Evolutionary conservation across 2,797 vertebrate species (phyloP).

Genomic region (Fistularia tabacaria): DNA sequence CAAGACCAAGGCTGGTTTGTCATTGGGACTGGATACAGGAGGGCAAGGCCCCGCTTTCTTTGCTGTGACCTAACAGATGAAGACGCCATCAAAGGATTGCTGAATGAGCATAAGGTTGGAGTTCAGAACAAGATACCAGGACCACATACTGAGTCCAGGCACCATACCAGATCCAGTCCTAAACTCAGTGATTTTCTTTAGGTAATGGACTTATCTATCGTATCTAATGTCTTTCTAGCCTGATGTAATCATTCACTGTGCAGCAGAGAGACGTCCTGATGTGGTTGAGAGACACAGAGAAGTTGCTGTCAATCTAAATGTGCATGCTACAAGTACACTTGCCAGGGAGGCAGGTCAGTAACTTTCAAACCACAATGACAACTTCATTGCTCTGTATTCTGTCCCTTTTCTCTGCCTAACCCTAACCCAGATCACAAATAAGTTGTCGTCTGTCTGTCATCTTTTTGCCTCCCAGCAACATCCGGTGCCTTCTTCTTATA

Average conservation of each 20-base stretch:
- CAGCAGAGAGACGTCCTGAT: constrained; percentile 92
- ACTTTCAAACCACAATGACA: background rate
- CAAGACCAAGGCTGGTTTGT: constrained; percentile 81
- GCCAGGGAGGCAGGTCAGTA: constrained; percentile 90
- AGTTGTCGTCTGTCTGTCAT: background rate
- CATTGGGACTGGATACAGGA: constrained; percentile 82
- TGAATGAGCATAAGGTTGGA: constrained; percentile 84
- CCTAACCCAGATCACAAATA: background rate
- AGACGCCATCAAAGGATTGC: constrained; percentile 77
- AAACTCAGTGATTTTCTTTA: no score
- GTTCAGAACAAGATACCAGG: background rate
- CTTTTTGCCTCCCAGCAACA: constrained; percentile 13
- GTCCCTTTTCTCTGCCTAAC: no score
- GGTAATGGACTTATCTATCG: no score
- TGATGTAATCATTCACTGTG: constrained; percentile 91
- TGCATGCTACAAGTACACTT: constrained; percentile 83
- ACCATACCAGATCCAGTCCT: no score
- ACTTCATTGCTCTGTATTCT: no score
- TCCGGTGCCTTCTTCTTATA: constrained; percentile 82
- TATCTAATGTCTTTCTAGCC: constrained; percentile 69
- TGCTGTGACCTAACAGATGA: constrained; percentile 86
- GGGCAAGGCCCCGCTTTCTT: constrained; percentile 84
- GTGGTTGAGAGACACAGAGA: constrained; percentile 89
- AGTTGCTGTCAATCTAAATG: constrained; percentile 86
- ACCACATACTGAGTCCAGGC: no score